These are phyloP conservation scores for Herpetotheres cachinnans DNA, from an alignment of 2,113 vertebrate species.

Conservation along the genomic window DNA sequence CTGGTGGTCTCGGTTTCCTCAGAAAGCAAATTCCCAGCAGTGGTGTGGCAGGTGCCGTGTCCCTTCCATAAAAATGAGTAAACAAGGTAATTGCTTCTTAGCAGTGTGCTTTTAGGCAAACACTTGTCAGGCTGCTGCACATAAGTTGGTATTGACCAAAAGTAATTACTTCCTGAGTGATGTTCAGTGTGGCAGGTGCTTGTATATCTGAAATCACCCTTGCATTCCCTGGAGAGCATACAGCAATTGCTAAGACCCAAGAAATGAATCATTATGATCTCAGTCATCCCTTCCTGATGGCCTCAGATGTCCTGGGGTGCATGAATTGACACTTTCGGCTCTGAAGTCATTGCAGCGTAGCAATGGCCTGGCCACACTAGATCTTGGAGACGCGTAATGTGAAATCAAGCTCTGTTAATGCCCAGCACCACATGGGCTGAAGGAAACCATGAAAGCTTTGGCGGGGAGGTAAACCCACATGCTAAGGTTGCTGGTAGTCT, in stretches of 20 bases:
- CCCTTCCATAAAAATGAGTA: not conserved
- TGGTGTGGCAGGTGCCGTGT: not conserved
- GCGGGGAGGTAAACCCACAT: not conserved
- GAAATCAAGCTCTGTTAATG: not conserved
- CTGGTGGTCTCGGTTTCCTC: not conserved
- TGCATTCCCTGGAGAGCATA: not conserved
- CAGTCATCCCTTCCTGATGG: not conserved
- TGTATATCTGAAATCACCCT: not conserved
- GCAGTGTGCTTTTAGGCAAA: not conserved
- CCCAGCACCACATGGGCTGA: not conserved
- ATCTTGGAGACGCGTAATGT: rapidly evolving
- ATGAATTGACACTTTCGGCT: not conserved
- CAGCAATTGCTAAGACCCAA: not conserved
- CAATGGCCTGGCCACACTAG: not conserved
- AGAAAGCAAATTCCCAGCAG: not conserved
- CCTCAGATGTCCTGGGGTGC: not conserved
- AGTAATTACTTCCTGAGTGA: conserved; percentile 4
- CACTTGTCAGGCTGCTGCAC: not conserved
- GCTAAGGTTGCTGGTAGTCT: not conserved
- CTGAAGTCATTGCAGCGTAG: not conserved
- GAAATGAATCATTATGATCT: not conserved
- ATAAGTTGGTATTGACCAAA: not conserved
- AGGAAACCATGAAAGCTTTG: not conserved
- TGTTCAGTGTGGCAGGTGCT: not conserved
- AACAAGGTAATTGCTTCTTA: not conserved